Percentiles rank a stretch among this genome's conserved stretches.
phyloP scores from a whole-genome alignment of 1,140 invertebrate species.

The Limonius californicus region DNA sequence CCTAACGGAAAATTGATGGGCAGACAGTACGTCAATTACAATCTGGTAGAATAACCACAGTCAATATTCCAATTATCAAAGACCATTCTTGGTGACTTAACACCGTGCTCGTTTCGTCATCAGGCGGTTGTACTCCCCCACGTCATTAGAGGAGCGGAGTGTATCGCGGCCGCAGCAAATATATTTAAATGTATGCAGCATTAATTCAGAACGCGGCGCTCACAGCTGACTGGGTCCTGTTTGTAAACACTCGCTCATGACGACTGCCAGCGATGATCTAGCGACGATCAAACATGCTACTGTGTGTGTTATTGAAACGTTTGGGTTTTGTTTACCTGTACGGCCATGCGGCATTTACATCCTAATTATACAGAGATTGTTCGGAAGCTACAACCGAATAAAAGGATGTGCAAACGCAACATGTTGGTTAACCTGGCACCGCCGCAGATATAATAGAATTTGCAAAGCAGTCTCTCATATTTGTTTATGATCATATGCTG shows the following conservation, averaged over 20 bases:
- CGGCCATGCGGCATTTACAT: slow-evolving; percentile 9
- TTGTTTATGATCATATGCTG: no score
- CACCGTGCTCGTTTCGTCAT: slow-evolving; percentile 9
- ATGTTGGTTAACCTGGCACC: no score
- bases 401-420: not conserved
- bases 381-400: not conserved
- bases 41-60: not conserved
- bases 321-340: slow-evolving; percentile 17
- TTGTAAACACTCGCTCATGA: slow-evolving; percentile 44
- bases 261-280: slow-evolving; percentile 28
- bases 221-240: slow-evolving; percentile 47
- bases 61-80: slow-evolving; percentile 6
- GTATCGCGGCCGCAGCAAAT: slow-evolving; percentile 45
- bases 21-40: not conserved
- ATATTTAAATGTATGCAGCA: slow-evolving; percentile 65
- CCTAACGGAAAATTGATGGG: not conserved
- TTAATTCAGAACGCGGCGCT: slow-evolving; percentile 58
- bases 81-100: slow-evolving; percentile 9
- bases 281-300: slow-evolving; percentile 16
- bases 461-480: no score
- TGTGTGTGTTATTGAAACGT: slow-evolving; percentile 17
- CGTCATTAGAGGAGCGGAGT: slow-evolving; percentile 20
- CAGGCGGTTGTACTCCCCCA: slow-evolving; percentile 15
- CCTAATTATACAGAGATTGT: slow-evolving; percentile 13
- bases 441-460: no score